These are phyloP conservation scores for Danaus plexippus DNA, from an alignment of 1,140 invertebrate genomes.

Conservation along the genomic window DNA sequence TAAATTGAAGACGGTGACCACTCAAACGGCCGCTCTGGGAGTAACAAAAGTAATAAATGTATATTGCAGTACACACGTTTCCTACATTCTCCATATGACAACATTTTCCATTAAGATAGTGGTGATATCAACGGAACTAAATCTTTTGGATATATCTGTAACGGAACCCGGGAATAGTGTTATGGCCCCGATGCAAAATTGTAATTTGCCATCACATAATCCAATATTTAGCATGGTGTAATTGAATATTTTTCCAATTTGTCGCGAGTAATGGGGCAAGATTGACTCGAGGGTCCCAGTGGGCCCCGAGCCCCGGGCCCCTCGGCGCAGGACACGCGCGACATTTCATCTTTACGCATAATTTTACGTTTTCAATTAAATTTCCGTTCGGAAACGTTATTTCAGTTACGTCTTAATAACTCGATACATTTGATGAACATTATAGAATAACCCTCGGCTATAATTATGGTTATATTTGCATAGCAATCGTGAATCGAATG, in stretches of 20 bases:
- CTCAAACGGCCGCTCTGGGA: constrained; percentile 21
- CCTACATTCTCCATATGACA: too few relatives aligned
- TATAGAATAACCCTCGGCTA: too few relatives aligned
- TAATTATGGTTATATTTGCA: too few relatives aligned
- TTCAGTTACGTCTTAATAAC: constrained; percentile 18
- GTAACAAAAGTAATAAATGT: constrained; percentile 26
- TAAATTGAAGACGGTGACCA: constrained; percentile 22
- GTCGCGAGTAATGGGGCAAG: constrained; percentile 71
- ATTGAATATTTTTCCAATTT: constrained; percentile 73
- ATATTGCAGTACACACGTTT: constrained; percentile 18
- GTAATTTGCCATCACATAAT: constrained; percentile 70
- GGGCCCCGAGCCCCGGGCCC: constrained; percentile 32
- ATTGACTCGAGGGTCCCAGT: constrained; percentile 66
- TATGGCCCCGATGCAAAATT: constrained; percentile 55
- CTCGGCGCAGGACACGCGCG: constrained; percentile 26
- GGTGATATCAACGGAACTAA: too few relatives aligned
- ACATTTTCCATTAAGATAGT: too few relatives aligned
- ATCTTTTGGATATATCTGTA: not conserved
- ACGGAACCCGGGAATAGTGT: constrained; percentile 26
- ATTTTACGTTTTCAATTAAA: constrained; percentile 42
- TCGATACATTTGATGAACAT: too few relatives aligned
- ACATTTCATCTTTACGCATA: constrained; percentile 42
- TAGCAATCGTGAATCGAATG: too few relatives aligned
- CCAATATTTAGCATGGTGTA: constrained; percentile 69
- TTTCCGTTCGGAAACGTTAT: constrained; percentile 26